Evolutionary conservation across 2,797 vertebrate species (phyloP).

Genomic region (Trachurus trachurus): DNA sequence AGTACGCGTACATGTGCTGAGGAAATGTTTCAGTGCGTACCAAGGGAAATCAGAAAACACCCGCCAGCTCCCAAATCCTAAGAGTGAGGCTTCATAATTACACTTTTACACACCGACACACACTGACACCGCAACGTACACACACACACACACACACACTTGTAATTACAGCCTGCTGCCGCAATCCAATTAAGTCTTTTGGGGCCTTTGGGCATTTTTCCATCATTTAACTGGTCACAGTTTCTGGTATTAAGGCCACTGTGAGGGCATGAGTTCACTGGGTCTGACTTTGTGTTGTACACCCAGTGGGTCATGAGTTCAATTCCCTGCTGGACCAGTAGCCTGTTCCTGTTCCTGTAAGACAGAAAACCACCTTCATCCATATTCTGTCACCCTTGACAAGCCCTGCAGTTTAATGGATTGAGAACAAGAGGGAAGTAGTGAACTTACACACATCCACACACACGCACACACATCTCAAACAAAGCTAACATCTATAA

Average conservation of each 20-base stretch:
- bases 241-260: slow-evolving; percentile 67
- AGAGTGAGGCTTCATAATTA: slow-evolving; percentile 80
- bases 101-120: slow-evolving; percentile 69
- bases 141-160: slow-evolving; percentile 55
- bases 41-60: slow-evolving; percentile 81
- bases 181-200: slow-evolving; percentile 80
- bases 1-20: slow-evolving; percentile 26
- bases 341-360: slow-evolving; percentile 45
- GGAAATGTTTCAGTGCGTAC: slow-evolving; percentile 68
- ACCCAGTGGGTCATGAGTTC: slow-evolving; percentile 66
- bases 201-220: slow-evolving; percentile 79
- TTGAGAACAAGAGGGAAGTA: slow-evolving; percentile 55
- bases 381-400: slow-evolving; percentile 63
- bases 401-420: slow-evolving; percentile 60
- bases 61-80: slow-evolving; percentile 68
- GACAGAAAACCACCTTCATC: slow-evolving; percentile 64
- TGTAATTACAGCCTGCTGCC: slow-evolving; percentile 76
- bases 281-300: slow-evolving; percentile 52
- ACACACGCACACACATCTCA: slow-evolving; percentile 31
- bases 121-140: slow-evolving; percentile 45
- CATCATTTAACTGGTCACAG: slow-evolving; percentile 79
- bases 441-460: slow-evolving; percentile 43
- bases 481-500: slow-evolving; percentile 74
- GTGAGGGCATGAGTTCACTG: slow-evolving; percentile 66
- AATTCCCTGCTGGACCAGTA: slow-evolving; percentile 61